Evolutionary conservation across 1,140 invertebrate species (phyloP).

Genomic region (Apis dorsata): DNA sequence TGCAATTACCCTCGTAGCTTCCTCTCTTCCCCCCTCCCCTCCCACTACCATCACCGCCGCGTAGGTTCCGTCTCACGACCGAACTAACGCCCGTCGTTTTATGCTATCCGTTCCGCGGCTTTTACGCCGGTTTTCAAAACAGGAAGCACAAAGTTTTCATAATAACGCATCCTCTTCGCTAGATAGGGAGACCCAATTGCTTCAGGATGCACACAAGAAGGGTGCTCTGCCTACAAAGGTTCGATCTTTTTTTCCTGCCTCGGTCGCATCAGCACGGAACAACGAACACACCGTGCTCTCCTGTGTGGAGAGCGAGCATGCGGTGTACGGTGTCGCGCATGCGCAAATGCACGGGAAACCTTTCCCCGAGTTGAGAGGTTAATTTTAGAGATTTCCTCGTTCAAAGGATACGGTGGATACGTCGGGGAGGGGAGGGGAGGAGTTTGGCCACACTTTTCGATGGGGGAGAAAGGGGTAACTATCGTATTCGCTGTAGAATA

Average conservation of each 20-base stretch:
- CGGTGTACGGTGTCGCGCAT: neutral
- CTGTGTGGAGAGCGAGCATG: neutral
- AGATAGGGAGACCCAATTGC: conserved; percentile 65
- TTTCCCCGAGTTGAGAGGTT: conserved; percentile 53
- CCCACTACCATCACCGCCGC: no score
- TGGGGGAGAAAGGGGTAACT: conserved; percentile 33
- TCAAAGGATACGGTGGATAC: conserved; percentile 46
- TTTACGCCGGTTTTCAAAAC: conserved; percentile 56
- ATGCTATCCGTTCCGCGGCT: conserved; percentile 20
- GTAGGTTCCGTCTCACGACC: neutral
- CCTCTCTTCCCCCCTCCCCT: neutral
- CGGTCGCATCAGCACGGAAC: conserved; percentile 64
- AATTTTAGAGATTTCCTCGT: conserved; percentile 67
- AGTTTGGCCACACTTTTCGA: conserved; percentile 57
- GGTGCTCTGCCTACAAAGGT: conserved; percentile 63
- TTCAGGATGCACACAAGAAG: conserved; percentile 65
- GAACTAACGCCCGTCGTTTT: conserved; percentile 5
- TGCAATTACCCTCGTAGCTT: conserved; percentile 44
- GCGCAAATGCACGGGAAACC: conserved; percentile 44
- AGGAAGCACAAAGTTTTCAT: conserved; percentile 67
- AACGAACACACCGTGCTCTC: conserved; percentile 43
- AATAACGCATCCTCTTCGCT: conserved; percentile 66
- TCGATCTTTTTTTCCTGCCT: conserved; percentile 59
- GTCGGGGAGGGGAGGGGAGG: no score
- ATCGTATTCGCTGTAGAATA: conserved; percentile 25